Percentiles rank a stretch among this genome's conserved stretches.
Evolutionary conservation across 2,113 vertebrate species (phyloP).

Genomic region (Haliaeetus leucogaster): DNA sequence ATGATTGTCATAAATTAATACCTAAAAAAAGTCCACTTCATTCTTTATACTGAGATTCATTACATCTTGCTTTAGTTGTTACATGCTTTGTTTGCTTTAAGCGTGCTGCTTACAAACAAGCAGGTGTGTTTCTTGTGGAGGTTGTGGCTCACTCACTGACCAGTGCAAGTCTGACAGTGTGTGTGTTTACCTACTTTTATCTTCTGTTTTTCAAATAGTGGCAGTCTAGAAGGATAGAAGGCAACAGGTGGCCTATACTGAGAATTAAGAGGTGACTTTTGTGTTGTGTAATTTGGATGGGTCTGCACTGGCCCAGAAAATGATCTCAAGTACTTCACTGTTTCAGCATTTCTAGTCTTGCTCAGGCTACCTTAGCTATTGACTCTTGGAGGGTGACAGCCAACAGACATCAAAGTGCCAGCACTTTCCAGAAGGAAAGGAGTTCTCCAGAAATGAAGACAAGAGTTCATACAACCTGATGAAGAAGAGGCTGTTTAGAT

Average conservation of each 20-base stretch:
- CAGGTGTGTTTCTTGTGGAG: background rate
- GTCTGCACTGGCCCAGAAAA: background rate
- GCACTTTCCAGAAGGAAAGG: background rate
- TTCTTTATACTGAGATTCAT: background rate
- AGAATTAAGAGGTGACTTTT: background rate
- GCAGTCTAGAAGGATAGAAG: background rate
- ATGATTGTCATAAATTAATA: background rate
- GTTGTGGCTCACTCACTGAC: background rate
- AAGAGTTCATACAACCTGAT: background rate
- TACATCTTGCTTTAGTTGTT: background rate
- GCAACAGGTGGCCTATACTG: background rate
- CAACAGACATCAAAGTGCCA: background rate
- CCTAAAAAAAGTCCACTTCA: background rate
- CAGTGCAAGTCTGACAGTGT: background rate
- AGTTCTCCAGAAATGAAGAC: background rate
- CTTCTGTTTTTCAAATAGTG: background rate
- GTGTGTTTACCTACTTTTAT: background rate
- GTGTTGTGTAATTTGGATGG: background rate
- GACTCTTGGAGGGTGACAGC: background rate
- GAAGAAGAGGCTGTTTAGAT: background rate
- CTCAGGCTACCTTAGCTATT: rapidly evolving
- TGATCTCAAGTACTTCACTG: background rate
- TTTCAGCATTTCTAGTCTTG: background rate
- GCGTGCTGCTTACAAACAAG: background rate
- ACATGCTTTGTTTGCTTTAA: background rate